Evolutionary conservation across 2,113 vertebrate species (phyloP), one percentile per base, ranked within the genome.

Genomic region (Octodon degus): DNA sequence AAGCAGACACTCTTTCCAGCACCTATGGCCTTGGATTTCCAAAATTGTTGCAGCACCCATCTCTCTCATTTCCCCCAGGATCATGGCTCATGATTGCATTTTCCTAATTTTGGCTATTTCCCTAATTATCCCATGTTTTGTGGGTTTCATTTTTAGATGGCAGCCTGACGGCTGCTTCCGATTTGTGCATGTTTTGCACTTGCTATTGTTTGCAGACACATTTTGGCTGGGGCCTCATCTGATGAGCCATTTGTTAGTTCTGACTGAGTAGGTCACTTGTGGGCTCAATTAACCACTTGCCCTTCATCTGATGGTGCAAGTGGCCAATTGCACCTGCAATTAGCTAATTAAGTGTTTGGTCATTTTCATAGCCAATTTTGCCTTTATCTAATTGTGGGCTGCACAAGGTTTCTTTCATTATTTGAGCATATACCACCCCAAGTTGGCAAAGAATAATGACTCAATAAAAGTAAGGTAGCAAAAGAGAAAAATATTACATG

Each of bases 251-350:
- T 98, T 97, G 97, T 97, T 97, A 96, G 97, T 96, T 97, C 93
- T 97, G 97, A 97, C 87, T 98, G 97, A 97, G 96, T 96, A 97
- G 97, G 97, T 98, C 97, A 97, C 97, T 97, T 89, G 92, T 97
- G 97, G 95, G 96, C 96, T 96, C 97, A 97, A 97, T 98, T 97
- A 98, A 97, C 97, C 97, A 97, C 96, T 98, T 98, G 97, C 97
- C 97, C 97, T 98, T 96, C 97, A 96, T 97, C 96, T 89, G 96
- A 97, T 97, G 97, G 97, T 96, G 96, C 96, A 98, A 97, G 96
- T 97, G 94, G 96, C 96, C 97, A 97, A 97, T 95, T 97, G 96
- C 94, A 97, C 97, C 97, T 98, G 91, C 97, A 97, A 97, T 98
- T 97, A 97, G 97, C 97, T 97, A 97, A 97, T 97, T 97, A 97